Evolutionary conservation across 2,113 vertebrate genomes (phyloP).

Genomic region (Corythornis vintsioides): DNA sequence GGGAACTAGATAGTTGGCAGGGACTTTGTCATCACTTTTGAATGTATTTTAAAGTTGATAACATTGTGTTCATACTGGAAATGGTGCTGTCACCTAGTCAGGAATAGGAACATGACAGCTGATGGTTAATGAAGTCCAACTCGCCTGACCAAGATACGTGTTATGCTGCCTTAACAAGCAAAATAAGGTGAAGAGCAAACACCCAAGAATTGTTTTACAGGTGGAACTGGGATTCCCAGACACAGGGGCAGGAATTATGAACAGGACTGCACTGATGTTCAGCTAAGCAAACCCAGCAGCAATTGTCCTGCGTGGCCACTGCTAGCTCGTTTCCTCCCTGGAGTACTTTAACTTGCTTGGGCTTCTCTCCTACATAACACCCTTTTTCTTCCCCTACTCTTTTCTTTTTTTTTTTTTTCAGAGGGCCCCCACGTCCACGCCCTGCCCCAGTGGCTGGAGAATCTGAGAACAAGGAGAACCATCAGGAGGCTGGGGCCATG

Average conservation of each 20-base stretch:
- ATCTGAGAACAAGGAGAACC: slow-evolving; percentile 80
- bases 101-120: neutral
- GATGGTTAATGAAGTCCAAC: neutral
- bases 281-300: neutral
- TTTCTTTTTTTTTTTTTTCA: neutral
- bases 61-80: neutral
- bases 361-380: neutral
- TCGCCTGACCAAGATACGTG: neutral
- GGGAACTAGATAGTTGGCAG: neutral
- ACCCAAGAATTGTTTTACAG: neutral
- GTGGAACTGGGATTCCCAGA: neutral
- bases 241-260: neutral
- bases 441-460: slow-evolving; percentile 66
- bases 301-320: neutral
- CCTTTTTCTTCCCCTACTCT: neutral
- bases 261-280: neutral
- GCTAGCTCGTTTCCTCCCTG: neutral
- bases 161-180: neutral
- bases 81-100: neutral
- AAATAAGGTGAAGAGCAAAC: neutral
- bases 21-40: neutral
- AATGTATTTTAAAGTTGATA: neutral
- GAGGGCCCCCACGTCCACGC: slow-evolving; percentile 73
- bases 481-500: slow-evolving; percentile 64
- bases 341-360: neutral